A percentile compares a stretch with the other conserved stretches of the same genome.
phyloP scores from a whole-genome alignment of 2,113 vertebrate species.

The Aegithalos caudatus region DNA sequence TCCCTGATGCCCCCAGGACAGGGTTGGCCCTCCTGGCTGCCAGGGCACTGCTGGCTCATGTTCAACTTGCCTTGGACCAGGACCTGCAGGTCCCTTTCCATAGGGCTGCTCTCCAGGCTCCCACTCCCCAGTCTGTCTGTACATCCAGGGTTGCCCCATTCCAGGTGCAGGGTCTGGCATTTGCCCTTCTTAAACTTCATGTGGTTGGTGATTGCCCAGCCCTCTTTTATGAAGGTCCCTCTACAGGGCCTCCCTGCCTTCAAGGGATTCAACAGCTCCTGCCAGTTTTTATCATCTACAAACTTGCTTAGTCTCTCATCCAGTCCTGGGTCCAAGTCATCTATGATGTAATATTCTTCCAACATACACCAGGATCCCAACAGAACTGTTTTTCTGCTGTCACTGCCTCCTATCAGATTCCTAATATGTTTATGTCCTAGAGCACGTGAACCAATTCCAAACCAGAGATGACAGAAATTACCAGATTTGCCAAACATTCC shows the following conservation, averaged over 20 bases:
- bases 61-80: rapidly evolving
- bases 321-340: background rate
- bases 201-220: background rate
- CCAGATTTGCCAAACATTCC: background rate
- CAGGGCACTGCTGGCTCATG: background rate
- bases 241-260: background rate
- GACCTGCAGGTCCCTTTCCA: background rate
- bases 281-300: background rate
- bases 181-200: background rate
- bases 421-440: background rate
- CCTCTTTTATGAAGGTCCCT: background rate
- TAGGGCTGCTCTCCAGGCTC: background rate
- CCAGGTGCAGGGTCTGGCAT: background rate
- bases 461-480: background rate
- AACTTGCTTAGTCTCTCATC: background rate
- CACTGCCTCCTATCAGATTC: background rate
- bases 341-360: background rate
- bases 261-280: background rate
- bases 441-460: background rate
- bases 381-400: background rate
- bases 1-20: background rate
- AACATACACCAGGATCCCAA: background rate
- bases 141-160: background rate
- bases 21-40: background rate
- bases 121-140: background rate